A percentile compares a stretch with the other conserved stretches of the same genome.
Evolutionary conservation across 2,113 vertebrate genomes (phyloP).

Genomic region (Baryphthengus martii): DNA sequence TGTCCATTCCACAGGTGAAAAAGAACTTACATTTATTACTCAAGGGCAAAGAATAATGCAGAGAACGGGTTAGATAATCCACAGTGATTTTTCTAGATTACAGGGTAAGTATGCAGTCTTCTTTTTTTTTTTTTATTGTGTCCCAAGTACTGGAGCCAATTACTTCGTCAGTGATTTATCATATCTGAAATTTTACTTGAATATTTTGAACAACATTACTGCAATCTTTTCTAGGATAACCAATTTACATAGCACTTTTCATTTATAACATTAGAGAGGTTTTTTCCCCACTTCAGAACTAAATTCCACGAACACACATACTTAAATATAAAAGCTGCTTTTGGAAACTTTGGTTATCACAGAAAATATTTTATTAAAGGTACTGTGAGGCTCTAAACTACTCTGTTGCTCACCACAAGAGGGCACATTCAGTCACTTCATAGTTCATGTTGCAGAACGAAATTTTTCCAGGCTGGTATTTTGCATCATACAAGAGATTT

Average conservation of each 20-base stretch:
- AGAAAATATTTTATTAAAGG: not conserved
- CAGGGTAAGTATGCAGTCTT: not conserved
- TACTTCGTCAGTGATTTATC: not conserved
- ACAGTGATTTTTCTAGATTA: not conserved
- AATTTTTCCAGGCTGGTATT: slow-evolving; percentile 61
- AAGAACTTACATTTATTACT: not conserved
- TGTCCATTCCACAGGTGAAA: not conserved
- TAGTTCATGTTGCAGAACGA: slow-evolving; percentile 53
- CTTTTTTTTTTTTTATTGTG: not conserved
- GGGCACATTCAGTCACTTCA: slow-evolving; percentile 74
- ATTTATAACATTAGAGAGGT: not conserved
- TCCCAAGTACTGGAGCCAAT: not conserved
- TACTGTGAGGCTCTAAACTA: not conserved
- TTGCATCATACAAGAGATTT: slow-evolving; percentile 54
- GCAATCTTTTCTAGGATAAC: not conserved
- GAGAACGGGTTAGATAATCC: not conserved
- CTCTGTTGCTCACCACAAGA: slow-evolving; percentile 74
- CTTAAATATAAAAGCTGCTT: not conserved
- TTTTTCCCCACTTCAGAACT: not conserved
- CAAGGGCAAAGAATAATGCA: not conserved
- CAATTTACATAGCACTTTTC: not conserved
- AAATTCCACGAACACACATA: not conserved
- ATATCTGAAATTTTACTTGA: not conserved
- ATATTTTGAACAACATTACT: not conserved
- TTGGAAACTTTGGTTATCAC: not conserved